phyloP scores from a whole-genome alignment of 2,888 invertebrate species.

The Eilema depressum region DNA sequence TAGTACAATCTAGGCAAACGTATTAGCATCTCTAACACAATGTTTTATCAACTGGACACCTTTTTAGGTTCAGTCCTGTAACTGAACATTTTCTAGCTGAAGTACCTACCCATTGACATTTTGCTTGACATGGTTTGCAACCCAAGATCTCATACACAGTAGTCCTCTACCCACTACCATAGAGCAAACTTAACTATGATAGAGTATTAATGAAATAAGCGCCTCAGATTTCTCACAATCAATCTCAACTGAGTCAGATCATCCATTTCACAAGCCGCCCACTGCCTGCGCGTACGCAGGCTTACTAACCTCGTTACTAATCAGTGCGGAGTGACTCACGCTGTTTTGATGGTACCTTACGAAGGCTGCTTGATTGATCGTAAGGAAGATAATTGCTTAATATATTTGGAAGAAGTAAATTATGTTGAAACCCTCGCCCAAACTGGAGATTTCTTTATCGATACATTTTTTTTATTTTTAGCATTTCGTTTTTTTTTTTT shows the following conservation, averaged over 20 bases:
- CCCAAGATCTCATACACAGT: not conserved
- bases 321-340: slow-evolving; percentile 42
- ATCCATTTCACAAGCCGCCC: slow-evolving; percentile 52
- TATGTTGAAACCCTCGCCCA: not conserved
- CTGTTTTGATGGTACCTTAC: slow-evolving; percentile 16
- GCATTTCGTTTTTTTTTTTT: not conserved
- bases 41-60: too few relatives aligned
- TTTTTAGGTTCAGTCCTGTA: not conserved
- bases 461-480: not conserved
- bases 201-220: slow-evolving; percentile 13
- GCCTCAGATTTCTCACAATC: slow-evolving; percentile 35
- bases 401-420: slow-evolving; percentile 4
- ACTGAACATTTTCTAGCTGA: not conserved
- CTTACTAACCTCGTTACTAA: slow-evolving; percentile 45
- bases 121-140: not conserved
- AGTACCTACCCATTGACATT: not conserved
- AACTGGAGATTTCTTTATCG: not conserved
- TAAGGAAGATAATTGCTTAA: slow-evolving; percentile 14
- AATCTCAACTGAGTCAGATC: slow-evolving; percentile 50
- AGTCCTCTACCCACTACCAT: not conserved
- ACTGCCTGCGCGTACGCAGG: slow-evolving; percentile 33
- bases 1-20: too few relatives aligned
- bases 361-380: slow-evolving; percentile 26
- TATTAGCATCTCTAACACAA: too few relatives aligned
- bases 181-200: not conserved